Base-by-base conservation (phyloP, 2,888 invertebrate genomes). In the Troglohyphantes excavatus region DNA sequence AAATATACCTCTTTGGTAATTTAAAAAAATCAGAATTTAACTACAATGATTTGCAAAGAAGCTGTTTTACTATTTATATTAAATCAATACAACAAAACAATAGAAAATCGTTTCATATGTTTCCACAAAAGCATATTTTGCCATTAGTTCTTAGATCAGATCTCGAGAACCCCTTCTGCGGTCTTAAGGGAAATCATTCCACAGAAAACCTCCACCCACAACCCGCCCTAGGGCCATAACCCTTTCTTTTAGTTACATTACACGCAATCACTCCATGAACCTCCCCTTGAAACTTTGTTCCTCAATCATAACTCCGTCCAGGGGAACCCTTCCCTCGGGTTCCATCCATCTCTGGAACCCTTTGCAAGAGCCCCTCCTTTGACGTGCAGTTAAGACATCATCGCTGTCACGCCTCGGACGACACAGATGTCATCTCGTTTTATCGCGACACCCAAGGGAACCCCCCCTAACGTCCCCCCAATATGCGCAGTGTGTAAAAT, bases 311-410 rank as follows among this genome's bases (percentile, higher is more conserved):
- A 78, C 70, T 78, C 78, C 68, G 76, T 27, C 59, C 59, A 26
- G 39, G 19, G 19, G 13, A 29, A 53, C 53, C 53, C 17, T n/a
- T 87, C 87, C 87, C 87, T 23, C 59, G 67, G 72, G 87, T 39
- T 21, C 87, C 63, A 79, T 87, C 72, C 81, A 81, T 87, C 86
- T 79, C 79, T 27, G 33, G 3, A 33, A 33, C 33, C 17, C 39
- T n/a, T 65, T 53, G 63, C 17, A 43, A 67, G 46, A 17, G 23
- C 21, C 72, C 73, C 85, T 29, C 65, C 29, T 23, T 43, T 19
- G 67, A 65, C 79, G 43, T 11, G 78, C 29, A 72, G 86, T 86
- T 78, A 81, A 81, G 87, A 73, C 87, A 87, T 81, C 87, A 87
- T 53, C 87, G 53, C 46, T 73, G 81, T 73, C 79, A 76, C 76